These are phyloP conservation scores for Therioaphis trifolii DNA, from an alignment of 2,888 invertebrate genomes.

Conservation along the genomic window DNA sequence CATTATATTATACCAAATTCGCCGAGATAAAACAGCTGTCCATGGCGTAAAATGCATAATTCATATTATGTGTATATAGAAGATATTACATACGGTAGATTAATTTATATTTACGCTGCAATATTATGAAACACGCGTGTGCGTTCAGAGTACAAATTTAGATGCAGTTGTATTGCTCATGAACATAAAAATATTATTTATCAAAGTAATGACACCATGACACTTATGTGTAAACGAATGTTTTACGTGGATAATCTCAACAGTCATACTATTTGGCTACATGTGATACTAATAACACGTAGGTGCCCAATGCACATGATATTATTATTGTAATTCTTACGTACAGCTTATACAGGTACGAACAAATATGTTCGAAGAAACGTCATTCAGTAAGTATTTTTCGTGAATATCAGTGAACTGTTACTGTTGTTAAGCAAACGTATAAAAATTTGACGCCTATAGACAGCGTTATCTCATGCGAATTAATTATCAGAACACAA, in stretches of 20 bases:
- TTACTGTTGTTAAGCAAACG: too few species aligned
- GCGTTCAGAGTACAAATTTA: background rate
- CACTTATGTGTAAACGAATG: background rate
- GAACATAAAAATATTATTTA: background rate
- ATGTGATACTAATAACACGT: background rate
- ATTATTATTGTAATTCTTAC: too few species aligned
- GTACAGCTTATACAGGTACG: background rate
- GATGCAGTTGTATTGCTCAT: background rate
- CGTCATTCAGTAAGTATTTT: background rate
- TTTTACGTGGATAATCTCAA: slow-evolving; percentile 4
- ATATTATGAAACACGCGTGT: background rate
- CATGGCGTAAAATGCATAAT: background rate
- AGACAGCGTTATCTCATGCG: too few species aligned
- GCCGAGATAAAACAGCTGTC: background rate
- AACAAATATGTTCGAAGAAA: background rate
- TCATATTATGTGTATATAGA: too few species aligned
- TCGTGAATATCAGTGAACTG: too few species aligned
- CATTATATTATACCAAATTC: background rate
- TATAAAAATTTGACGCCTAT: too few species aligned
- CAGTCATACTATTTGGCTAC: background rate
- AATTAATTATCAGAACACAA: background rate
- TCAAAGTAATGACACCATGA: background rate
- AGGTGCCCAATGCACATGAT: background rate
- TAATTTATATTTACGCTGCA: background rate
- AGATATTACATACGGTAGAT: background rate